Conservation (phyloP, 2,113 vertebrate species). For the Neopipo cinnamomea region DNA sequence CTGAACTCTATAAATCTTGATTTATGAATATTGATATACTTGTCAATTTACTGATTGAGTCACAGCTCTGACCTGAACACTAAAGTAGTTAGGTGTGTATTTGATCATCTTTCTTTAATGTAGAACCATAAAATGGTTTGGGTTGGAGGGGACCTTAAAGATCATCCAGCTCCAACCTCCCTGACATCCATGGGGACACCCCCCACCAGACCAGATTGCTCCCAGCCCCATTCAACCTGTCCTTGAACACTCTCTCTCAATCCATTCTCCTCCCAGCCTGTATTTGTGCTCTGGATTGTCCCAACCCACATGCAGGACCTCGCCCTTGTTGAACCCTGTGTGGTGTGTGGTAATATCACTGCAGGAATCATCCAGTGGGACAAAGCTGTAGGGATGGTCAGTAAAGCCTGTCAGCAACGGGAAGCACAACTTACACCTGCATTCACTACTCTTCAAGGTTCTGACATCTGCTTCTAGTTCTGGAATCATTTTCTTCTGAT, state of each 20-base stretch:
- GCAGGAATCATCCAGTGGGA: background rate
- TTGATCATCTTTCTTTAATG: background rate
- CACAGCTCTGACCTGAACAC: background rate
- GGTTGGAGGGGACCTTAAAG: background rate
- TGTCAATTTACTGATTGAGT: slow-evolving; percentile 31
- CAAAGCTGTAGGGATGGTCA: background rate
- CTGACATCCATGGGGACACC: background rate
- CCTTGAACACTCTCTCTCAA: background rate
- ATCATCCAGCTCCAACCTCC: background rate
- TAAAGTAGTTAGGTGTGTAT: background rate
- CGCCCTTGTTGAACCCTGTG: background rate
- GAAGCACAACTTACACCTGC: background rate
- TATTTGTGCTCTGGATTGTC: background rate
- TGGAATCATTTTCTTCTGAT: background rate
- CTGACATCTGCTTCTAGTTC: background rate
- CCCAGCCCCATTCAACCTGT: background rate
- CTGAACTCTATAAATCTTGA: slow-evolving; percentile 1
- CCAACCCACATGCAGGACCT: background rate
- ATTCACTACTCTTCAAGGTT: background rate
- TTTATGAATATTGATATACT: slow-evolving; percentile 35
- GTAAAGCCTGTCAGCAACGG: background rate
- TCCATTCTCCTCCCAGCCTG: background rate
- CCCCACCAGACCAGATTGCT: background rate
- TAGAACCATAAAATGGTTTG: background rate
- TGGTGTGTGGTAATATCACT: background rate